These are phyloP conservation scores for Zapornia atra DNA, from an alignment of 2,113 vertebrate genomes.

Conservation along the genomic window DNA sequence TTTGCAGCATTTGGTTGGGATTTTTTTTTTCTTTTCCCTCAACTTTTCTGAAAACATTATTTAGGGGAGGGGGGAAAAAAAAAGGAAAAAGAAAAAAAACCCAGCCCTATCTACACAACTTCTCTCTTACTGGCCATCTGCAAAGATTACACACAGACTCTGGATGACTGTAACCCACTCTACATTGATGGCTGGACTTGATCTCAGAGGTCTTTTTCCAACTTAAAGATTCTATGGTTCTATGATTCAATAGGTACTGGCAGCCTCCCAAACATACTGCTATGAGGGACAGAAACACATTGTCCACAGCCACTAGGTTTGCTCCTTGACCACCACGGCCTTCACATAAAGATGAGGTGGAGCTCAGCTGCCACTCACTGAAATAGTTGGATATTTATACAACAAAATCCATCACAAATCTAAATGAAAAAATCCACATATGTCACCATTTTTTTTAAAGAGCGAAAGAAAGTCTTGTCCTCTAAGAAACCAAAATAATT, in stretches of 20 bases:
- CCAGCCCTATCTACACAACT: background rate
- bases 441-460: background rate
- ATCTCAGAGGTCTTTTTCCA: too few relatives aligned
- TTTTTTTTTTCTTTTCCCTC: background rate
- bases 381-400: background rate
- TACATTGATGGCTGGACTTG: background rate
- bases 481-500: background rate
- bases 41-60: background rate
- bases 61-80: rapidly evolving
- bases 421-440: background rate
- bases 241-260: too few relatives aligned
- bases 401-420: background rate
- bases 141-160: background rate
- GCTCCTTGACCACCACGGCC: background rate
- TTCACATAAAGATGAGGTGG: background rate
- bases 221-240: too few relatives aligned
- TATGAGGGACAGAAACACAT: background rate
- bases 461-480: background rate
- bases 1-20: background rate
- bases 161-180: background rate
- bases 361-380: background rate
- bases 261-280: background rate
- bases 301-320: background rate
- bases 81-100: background rate
- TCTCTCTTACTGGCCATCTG: background rate